Conservation (phyloP, 1,140 invertebrate species). For the Zeugodacus cucurbitae region DNA sequence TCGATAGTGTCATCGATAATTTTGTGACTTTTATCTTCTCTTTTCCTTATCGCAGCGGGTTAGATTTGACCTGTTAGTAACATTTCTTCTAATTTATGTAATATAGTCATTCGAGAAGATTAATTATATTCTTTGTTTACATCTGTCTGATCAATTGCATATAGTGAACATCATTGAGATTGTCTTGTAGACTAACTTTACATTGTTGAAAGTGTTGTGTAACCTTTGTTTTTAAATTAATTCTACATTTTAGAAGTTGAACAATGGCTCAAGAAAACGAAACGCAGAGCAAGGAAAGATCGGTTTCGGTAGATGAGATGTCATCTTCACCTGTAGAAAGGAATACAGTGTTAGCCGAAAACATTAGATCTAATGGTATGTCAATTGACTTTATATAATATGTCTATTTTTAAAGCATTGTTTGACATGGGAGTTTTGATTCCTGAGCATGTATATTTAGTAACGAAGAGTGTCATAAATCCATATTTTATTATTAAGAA, state of each 20-base stretch:
- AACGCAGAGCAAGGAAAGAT: neutral
- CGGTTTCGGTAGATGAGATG: neutral
- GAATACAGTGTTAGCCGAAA: neutral
- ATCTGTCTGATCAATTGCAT: neutral
- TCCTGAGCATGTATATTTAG: neutral
- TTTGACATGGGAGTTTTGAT: neutral
- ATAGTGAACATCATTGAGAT: neutral
- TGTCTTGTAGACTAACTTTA: neutral
- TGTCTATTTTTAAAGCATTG: neutral
- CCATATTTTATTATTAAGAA: neutral
- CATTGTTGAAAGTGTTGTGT: neutral
- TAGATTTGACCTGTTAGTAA: neutral
- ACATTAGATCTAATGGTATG: neutral
- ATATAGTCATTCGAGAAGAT: neutral
- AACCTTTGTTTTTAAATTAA: neutral
- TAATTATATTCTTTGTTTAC: neutral
- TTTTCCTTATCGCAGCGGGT: neutral
- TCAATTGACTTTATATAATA: neutral
- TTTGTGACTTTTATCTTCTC: too few species aligned
- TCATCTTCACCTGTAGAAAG: neutral
- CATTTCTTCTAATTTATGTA: neutral
- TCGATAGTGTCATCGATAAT: too few species aligned
- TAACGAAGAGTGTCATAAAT: neutral
- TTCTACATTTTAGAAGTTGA: neutral
- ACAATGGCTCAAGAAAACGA: neutral